Evolutionary conservation across 2,797 vertebrate species (phyloP).

Genomic region (Acanthurus lineatus): DNA sequence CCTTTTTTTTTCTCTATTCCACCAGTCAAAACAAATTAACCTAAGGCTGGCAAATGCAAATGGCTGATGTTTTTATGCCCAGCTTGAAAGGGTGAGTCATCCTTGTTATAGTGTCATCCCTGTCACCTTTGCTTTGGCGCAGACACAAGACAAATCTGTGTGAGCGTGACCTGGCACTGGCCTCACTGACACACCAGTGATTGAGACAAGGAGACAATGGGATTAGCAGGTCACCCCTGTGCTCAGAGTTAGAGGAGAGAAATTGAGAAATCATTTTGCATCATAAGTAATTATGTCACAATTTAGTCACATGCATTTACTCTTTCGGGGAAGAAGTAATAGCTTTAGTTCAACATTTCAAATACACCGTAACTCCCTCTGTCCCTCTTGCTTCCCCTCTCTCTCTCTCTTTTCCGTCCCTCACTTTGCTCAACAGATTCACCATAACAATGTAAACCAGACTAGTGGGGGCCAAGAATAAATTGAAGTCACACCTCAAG

Average conservation of each 20-base stretch:
- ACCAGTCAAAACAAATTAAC: slow-evolving; percentile 64
- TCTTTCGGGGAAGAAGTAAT: slow-evolving; percentile 16
- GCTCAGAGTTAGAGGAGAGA: slow-evolving; percentile 30
- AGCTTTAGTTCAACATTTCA: slow-evolving; percentile 39
- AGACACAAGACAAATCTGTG: slow-evolving; percentile 55
- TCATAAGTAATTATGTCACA: slow-evolving; percentile 48
- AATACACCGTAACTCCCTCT: neutral
- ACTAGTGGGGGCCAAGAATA: slow-evolving; percentile 43
- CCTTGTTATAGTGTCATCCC: slow-evolving; percentile 66
- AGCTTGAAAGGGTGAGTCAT: slow-evolving; percentile 65
- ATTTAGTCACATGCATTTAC: slow-evolving; percentile 44
- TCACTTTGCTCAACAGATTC: slow-evolving; percentile 41
- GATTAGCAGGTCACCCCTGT: slow-evolving; percentile 50
- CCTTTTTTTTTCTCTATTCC: slow-evolving; percentile 12
- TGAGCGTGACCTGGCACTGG: slow-evolving; percentile 59
- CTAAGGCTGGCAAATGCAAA: slow-evolving; percentile 47
- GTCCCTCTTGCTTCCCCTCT: neutral
- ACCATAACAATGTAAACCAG: slow-evolving; percentile 44
- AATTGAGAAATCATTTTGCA: slow-evolving; percentile 39
- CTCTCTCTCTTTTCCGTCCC: neutral
- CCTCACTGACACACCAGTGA: slow-evolving; percentile 50
- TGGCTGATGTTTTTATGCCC: slow-evolving; percentile 55
- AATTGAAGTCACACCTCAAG: slow-evolving; percentile 63
- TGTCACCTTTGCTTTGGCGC: slow-evolving; percentile 76
- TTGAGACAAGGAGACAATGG: slow-evolving; percentile 65